A percentile compares a stretch with the other conserved stretches of the same genome.
Conservation (phyloP, 2,888 invertebrate genomes). For the Hypolimnas misippus region DNA sequence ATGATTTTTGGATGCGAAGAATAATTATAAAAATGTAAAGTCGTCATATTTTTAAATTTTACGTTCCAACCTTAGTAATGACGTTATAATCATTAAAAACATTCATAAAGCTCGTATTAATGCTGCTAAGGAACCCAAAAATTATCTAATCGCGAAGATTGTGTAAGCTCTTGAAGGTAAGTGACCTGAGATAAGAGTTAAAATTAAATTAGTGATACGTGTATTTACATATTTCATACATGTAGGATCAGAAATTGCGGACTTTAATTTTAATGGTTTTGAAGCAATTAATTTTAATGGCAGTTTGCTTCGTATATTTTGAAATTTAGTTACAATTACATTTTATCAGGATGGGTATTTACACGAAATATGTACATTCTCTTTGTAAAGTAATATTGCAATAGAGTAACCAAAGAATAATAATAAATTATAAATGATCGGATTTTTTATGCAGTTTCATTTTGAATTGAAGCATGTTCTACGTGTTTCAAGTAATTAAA, state of each 20-base stretch:
- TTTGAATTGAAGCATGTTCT: too few species aligned
- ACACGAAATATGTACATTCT: neutral
- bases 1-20: too few species aligned
- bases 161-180: slow-evolving; percentile 15
- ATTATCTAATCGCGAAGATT: neutral
- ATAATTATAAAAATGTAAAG: too few species aligned
- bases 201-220: slow-evolving; percentile 7
- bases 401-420: too few species aligned
- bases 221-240: too few species aligned
- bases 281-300: slow-evolving; percentile 2
- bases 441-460: too few species aligned
- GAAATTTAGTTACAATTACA: neutral
- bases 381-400: too few species aligned
- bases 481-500: too few species aligned
- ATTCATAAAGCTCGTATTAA: neutral
- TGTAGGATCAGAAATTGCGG: neutral
- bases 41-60: too few species aligned
- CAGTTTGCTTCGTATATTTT: neutral
- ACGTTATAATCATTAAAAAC: neutral
- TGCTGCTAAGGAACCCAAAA: neutral
- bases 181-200: slow-evolving; percentile 29
- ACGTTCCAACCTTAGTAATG: too few species aligned
- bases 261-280: neutral
- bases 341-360: neutral
- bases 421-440: too few species aligned